phyloP scores from a whole-genome alignment of 2,113 vertebrate genomes.

The Mugil cephalus region DNA sequence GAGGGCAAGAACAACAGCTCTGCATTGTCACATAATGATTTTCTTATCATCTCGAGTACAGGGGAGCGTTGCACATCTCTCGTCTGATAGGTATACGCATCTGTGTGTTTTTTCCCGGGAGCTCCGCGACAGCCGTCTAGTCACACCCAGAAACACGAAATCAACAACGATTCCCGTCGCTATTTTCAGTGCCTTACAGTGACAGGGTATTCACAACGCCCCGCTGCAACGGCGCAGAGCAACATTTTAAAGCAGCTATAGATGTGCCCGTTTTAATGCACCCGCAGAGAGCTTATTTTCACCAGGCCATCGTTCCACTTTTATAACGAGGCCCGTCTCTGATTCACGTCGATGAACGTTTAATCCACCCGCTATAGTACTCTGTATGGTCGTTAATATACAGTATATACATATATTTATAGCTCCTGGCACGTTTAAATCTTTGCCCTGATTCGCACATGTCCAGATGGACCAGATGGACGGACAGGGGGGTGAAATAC shows the following conservation, averaged over 20 bases:
- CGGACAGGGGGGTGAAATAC: conserved; percentile 42
- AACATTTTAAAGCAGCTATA: neutral
- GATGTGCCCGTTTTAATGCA: conserved; percentile 29
- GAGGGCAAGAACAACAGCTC: conserved; percentile 66
- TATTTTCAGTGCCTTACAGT: conserved; percentile 23
- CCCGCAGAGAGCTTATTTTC: conserved; percentile 19
- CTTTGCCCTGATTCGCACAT: conserved; percentile 26
- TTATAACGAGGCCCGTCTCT: conserved; percentile 18
- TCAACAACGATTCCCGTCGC: conserved; percentile 21
- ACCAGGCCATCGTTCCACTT: conserved; percentile 39
- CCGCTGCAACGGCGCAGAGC: conserved; percentile 8
- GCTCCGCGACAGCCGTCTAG: conserved; percentile 34
- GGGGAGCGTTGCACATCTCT: conserved; percentile 49
- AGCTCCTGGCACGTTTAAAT: conserved; percentile 37
- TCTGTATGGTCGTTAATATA: conserved; percentile 52
- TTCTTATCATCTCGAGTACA: conserved; percentile 67
- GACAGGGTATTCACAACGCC: conserved; percentile 1
- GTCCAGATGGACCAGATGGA: conserved; percentile 67
- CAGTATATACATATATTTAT: conserved; percentile 63
- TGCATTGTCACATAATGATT: conserved; percentile 73
- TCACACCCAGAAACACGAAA: conserved; percentile 37
- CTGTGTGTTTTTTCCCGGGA: conserved; percentile 19
- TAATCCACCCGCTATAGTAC: conserved; percentile 41
- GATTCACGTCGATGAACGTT: conserved; percentile 42
- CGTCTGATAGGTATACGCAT: conserved; percentile 29